Evolutionary conservation across 2,113 vertebrate genomes (phyloP).

Genomic region (Phalacrocorax aristotelis): DNA sequence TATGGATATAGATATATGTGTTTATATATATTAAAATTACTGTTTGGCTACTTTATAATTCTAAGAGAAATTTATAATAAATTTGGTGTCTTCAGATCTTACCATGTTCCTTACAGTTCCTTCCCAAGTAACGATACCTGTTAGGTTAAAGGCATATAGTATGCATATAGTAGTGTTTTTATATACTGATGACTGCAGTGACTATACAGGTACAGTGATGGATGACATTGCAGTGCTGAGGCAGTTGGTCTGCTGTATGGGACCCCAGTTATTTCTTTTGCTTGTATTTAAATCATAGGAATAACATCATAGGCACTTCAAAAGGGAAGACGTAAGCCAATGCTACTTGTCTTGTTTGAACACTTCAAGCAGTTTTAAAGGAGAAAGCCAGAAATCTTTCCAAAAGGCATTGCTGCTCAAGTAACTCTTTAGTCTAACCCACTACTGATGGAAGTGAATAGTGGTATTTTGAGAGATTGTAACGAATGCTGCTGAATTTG

Average conservation of each 20-base stretch:
- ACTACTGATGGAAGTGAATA: neutral
- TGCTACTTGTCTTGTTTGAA: conserved; percentile 13
- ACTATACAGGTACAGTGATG: neutral
- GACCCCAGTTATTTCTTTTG: too few relatives aligned
- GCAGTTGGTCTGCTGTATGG: neutral
- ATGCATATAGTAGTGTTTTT: neutral
- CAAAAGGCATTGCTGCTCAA: neutral
- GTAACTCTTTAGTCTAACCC: neutral
- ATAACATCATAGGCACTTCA: conserved; percentile 7
- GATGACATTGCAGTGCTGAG: neutral
- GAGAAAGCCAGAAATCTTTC: neutral
- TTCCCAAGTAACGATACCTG: neutral
- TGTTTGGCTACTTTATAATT: neutral
- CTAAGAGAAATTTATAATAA: neutral
- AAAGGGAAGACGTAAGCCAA: conserved; percentile 9
- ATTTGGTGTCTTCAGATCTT: neutral
- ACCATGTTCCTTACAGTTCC: neutral
- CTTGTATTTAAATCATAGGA: neutral
- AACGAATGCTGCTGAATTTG: neutral
- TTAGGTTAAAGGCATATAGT: neutral
- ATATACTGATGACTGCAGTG: neutral
- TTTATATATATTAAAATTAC: neutral
- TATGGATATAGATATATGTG: neutral
- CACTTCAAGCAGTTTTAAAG: neutral
- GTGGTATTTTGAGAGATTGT: fast-evolving